phyloP scores from a whole-genome alignment of 2,113 vertebrate species.

The Phaetusa simplex region DNA sequence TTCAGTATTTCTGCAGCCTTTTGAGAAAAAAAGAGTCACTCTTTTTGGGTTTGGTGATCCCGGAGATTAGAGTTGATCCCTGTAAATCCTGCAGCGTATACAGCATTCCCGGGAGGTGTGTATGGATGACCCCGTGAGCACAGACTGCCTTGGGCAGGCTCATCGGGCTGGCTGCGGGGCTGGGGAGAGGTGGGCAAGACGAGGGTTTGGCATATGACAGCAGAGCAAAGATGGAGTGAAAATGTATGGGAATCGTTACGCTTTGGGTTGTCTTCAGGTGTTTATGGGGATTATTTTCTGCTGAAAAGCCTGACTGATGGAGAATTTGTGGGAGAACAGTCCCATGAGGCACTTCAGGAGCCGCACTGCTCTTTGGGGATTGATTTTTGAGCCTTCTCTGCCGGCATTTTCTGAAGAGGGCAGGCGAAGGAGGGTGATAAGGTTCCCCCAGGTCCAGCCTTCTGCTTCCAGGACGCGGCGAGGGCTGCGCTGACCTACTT shows the following conservation, averaged over 20 bases:
- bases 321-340: not conserved
- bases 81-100: not conserved
- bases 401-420: not conserved
- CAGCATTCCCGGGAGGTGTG: not conserved
- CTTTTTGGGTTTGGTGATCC: not conserved
- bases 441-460: not conserved
- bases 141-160: not conserved
- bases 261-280: not conserved
- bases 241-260: fast-evolving
- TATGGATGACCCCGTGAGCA: not conserved
- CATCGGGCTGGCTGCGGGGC: fast-evolving
- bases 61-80: not conserved
- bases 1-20: not conserved
- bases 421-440: not conserved
- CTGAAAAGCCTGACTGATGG: not conserved
- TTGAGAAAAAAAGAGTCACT: not conserved
- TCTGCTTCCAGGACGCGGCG: fast-evolving
- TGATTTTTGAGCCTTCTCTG: not conserved
- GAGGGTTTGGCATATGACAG: not conserved
- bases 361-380: fast-evolving
- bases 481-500: not conserved
- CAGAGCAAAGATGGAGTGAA: not conserved
- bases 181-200: not conserved
- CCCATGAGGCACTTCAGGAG: not conserved
- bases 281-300: not conserved